These are phyloP conservation scores for Leucophenga varia DNA, from an alignment of 1,140 invertebrate species.

Conservation along the genomic window DNA sequence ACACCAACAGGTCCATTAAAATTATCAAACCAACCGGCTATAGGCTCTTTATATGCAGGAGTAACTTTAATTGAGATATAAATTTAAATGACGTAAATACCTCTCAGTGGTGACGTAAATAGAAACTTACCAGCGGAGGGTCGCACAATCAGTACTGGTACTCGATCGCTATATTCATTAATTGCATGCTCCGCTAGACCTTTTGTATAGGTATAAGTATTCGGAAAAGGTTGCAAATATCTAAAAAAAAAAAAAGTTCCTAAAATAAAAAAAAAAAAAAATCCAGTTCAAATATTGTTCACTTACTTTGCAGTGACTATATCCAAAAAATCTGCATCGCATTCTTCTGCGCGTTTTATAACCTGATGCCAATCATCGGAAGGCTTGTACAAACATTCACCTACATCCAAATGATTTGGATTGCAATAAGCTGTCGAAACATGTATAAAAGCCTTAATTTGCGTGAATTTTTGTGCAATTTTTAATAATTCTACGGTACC, in stretches of 20 bases:
- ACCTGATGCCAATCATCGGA: slow-evolving; percentile 3
- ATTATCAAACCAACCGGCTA: too few relatives aligned
- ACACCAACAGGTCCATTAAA: too few relatives aligned
- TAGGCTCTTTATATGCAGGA: too few relatives aligned
- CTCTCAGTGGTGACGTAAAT: too few relatives aligned
- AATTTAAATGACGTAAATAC: too few relatives aligned
- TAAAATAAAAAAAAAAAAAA: too few relatives aligned
- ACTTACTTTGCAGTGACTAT: not conserved
- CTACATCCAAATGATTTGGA: slow-evolving; percentile 65
- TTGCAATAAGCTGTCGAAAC: slow-evolving; percentile 82
- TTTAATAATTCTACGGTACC: slow-evolving; percentile 66
- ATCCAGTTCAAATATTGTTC: too few relatives aligned
- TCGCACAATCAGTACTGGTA: not conserved
- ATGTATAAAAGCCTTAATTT: slow-evolving; percentile 72
- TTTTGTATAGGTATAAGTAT: not conserved
- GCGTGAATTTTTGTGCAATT: slow-evolving; percentile 64
- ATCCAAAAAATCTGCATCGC: not conserved
- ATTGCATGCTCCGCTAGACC: not conserved
- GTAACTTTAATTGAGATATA: too few relatives aligned
- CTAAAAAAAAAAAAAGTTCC: too few relatives aligned
- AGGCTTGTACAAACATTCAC: slow-evolving; percentile 60
- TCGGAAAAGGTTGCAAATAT: not conserved
- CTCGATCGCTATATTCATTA: not conserved
- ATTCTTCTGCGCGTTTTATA: not conserved
- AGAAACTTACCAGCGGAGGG: too few relatives aligned